Base-by-base conservation (phyloP, 2,888 invertebrate genomes). In the Cepaea hortensis region DNA sequence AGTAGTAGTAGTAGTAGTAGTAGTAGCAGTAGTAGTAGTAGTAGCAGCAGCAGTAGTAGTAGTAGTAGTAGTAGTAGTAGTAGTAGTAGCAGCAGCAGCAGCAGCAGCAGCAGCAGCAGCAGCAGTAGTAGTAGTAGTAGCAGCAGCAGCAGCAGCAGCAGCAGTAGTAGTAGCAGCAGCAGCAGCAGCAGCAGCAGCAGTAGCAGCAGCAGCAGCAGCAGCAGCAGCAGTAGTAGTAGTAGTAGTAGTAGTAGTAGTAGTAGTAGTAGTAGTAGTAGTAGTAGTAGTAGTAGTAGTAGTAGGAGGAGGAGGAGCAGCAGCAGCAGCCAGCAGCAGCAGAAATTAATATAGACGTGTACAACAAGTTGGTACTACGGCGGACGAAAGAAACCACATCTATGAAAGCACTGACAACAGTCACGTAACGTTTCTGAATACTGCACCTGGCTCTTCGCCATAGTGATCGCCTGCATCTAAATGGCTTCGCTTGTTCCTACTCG, bases 81-180 rank as follows among this genome's bases (percentile, higher is more conserved):
- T 23, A 75, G 76, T 23, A 75, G 76, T 23, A 75, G 73, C 73
- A 73, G 73, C 73, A 73, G 73, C 73, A 73, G 73, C 73, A 73
- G 73, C 73, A 73, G 73, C 73, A 73, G 73, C 73, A 73, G 73
- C 73, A 73, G 73, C 73, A 73, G 73, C 73, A 73, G 73, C 73
- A 73, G 73, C 73, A 73, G 76, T 23, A 75, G 76, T 23, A 75
- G 76, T 23, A 75, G 76, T 23, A 75, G 76, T 23, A 75, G 7
- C 18, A 75, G 76, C 18, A 75, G 76, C 18, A 75, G 76, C 18
- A 75, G 23, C 7, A 23, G 76, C 48, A 75, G 23, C 18, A 75
- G 76, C 18, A 75, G 76, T 23, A 55, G 55, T 55, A 72, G 4
- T 72, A 72, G 55, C 9, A 55, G 55, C 9, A 6, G 9, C 9